Conservation (phyloP, 2,113 vertebrate genomes). For the Oncorhynchus masou region DNA sequence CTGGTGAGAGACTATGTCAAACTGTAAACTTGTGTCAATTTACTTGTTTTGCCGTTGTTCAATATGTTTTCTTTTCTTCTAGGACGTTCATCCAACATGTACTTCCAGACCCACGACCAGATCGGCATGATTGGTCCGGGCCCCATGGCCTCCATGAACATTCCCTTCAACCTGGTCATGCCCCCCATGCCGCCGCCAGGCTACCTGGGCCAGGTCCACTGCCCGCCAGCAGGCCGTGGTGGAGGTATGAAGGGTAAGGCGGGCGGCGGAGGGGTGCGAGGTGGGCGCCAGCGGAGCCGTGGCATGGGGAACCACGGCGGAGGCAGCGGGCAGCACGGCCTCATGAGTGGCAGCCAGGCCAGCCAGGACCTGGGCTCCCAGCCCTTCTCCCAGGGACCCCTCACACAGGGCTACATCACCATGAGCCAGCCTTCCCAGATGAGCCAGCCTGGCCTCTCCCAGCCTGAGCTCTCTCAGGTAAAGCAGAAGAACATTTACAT, state of each 20-base stretch:
- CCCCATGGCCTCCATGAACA: slow-evolving; percentile 92
- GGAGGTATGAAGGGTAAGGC: slow-evolving; percentile 87
- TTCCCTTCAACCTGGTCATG: slow-evolving; percentile 98
- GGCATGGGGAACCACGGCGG: slow-evolving; percentile 81
- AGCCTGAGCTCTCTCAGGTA: slow-evolving; percentile 97
- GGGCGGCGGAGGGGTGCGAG: slow-evolving; percentile 63
- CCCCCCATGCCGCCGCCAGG: slow-evolving; percentile 93
- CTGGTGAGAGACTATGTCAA: slow-evolving; percentile 69
- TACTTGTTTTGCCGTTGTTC: background rate
- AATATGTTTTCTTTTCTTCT: slow-evolving; percentile 58
- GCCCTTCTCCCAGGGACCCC: slow-evolving; percentile 95
- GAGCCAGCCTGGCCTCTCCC: slow-evolving; percentile 98
- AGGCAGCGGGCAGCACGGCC: slow-evolving; percentile 73
- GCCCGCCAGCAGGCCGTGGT: slow-evolving; percentile 77
- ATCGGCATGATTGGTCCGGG: slow-evolving; percentile 89
- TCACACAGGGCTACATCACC: slow-evolving; percentile 97
- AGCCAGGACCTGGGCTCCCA: slow-evolving; percentile 95
- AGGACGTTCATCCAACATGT: slow-evolving; percentile 90
- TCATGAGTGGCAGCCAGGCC: slow-evolving; percentile 74
- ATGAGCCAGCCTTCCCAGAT: slow-evolving; percentile 99
- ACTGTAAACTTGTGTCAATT: background rate
- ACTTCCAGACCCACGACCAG: slow-evolving; percentile 98
- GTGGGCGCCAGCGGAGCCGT: slow-evolving; percentile 88
- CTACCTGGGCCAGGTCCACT: slow-evolving; percentile 91
- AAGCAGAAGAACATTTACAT: slow-evolving; percentile 7